Base-by-base conservation (phyloP, 1,140 invertebrate genomes). In the Pseudomyrmex flavicornis region DNA sequence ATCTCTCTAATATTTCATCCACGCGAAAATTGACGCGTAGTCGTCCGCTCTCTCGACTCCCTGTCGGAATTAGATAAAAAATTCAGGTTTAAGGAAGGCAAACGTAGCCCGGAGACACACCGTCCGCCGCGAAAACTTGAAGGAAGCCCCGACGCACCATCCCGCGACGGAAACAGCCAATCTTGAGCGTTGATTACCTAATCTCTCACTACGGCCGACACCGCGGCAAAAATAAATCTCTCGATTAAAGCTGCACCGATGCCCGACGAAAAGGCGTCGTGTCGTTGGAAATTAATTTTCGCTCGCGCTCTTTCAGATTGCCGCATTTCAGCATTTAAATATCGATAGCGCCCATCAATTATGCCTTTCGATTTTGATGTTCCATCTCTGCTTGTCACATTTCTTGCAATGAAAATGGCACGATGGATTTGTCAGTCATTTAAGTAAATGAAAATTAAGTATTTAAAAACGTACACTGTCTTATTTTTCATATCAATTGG, bases 1-100 rank as follows among this genome's bases (percentile, higher is more conserved):
- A 59, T 26, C 62, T 63, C 63, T 70, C 85, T 82, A 84, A 86
- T 86, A 88, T 85, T 89, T 89, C 89, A 89, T 89, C 68, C 59
- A 52, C 84, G 70, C 26, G 77, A 86, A 89, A 89, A 89, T 89
- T 89, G 80, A 70, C 72, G 82, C 52, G 73, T 52, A 74, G 74
- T 54, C 44, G 44, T 62, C 22, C 48, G 61, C 66, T 20, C 35
- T 35, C 35, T 35, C 68, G 52, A 58, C 76, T 15, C 46, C 17
- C 35, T 54, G 52, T 75, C 69, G 65, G 61, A 82, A 83, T 86
- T 82, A 69, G 70, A 80, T 82, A 75, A 90, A 90, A 89, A 89
- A 90, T 90, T 86, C 56, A 84, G 72, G 68, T 72, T 82, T 66
- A 72, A 84, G 20, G 54, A 69, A 79, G 35, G 63, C 17, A n/a